phyloP scores from a whole-genome alignment of 2,888 invertebrate species.

The Nineta flava region DNA sequence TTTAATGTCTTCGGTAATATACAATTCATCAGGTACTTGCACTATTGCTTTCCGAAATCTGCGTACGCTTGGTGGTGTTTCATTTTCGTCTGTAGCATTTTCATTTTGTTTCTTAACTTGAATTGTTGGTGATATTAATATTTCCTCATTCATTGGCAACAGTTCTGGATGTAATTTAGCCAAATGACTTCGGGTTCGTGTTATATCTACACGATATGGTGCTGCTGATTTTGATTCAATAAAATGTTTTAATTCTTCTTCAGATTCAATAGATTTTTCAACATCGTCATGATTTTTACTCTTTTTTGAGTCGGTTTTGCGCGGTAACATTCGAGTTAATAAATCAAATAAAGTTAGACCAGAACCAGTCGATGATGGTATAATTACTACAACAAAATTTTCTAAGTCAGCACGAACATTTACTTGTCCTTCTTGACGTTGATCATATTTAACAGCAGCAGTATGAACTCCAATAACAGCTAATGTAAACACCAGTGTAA shows the following conservation, averaged over 20 bases:
- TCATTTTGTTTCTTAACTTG: slow-evolving; percentile 1
- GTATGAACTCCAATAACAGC: neutral
- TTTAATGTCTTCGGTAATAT: neutral
- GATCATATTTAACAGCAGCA: slow-evolving; percentile 36
- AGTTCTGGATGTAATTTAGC: slow-evolving; percentile 19
- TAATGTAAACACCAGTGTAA: neutral
- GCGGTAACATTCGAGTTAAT: slow-evolving; percentile 20
- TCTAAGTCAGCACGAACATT: slow-evolving; percentile 60
- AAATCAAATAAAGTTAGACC: slow-evolving; percentile 18
- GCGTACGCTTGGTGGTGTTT: neutral
- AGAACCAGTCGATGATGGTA: slow-evolving; percentile 23
- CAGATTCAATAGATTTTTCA: slow-evolving; percentile 9
- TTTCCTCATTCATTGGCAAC: slow-evolving; percentile 17
- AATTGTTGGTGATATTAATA: slow-evolving; percentile 18
- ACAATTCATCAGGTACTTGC: neutral
- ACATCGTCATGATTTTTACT: slow-evolving; percentile 12
- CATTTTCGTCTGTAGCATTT: neutral
- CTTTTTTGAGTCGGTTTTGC: slow-evolving; percentile 9
- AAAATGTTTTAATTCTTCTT: slow-evolving; percentile 32
- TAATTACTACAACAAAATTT: slow-evolving; percentile 55
- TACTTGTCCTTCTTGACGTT: slow-evolving; percentile 59
- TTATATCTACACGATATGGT: slow-evolving; percentile 52
- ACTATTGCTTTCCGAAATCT: neutral
- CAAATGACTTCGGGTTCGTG: slow-evolving; percentile 17
- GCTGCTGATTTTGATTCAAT: slow-evolving; percentile 45